phyloP scores from a whole-genome alignment of 2,888 invertebrate species.

The Habrosyne pyritoides region DNA sequence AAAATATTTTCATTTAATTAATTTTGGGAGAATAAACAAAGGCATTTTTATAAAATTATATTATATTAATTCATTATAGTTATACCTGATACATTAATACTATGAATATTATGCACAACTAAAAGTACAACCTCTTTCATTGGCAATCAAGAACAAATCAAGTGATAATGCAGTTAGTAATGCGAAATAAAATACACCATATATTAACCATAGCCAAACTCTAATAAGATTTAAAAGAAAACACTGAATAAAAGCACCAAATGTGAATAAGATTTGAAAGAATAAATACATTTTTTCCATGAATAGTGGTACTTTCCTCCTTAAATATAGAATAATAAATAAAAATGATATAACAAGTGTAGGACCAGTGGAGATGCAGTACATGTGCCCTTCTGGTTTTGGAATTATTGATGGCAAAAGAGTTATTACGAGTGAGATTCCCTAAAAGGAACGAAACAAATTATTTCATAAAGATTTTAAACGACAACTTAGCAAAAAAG shows the following conservation, averaged over 20 bases:
- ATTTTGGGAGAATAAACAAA: slow-evolving; percentile 21
- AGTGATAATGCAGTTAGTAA: slow-evolving; percentile 64
- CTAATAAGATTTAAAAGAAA: slow-evolving; percentile 68
- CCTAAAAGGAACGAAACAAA: slow-evolving; percentile 60
- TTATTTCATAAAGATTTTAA: slow-evolving; percentile 21
- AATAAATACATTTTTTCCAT: slow-evolving; percentile 80
- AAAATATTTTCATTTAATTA: not conserved
- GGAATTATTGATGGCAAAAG: slow-evolving; percentile 59
- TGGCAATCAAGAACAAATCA: slow-evolving; percentile 75
- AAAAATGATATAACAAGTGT: slow-evolving; percentile 71
- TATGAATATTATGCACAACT: slow-evolving; percentile 62
- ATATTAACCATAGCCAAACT: slow-evolving; percentile 73
- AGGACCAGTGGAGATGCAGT: slow-evolving; percentile 76
- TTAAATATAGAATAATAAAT: slow-evolving; percentile 69
- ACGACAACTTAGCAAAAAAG: slow-evolving; percentile 17
- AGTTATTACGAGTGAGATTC: slow-evolving; percentile 58
- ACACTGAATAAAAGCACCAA: slow-evolving; percentile 77
- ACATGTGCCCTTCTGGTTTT: slow-evolving; percentile 74
- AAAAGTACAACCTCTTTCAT: slow-evolving; percentile 78
- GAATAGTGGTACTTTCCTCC: slow-evolving; percentile 72
- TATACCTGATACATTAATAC: slow-evolving; percentile 26
- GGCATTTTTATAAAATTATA: slow-evolving; percentile 23
- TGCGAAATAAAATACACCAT: slow-evolving; percentile 70
- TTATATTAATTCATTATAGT: slow-evolving; percentile 20
- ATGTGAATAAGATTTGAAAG: slow-evolving; percentile 78